These are phyloP conservation scores for Oreocharis arfaki DNA, from an alignment of 2,113 vertebrate species.

Conservation along the genomic window DNA sequence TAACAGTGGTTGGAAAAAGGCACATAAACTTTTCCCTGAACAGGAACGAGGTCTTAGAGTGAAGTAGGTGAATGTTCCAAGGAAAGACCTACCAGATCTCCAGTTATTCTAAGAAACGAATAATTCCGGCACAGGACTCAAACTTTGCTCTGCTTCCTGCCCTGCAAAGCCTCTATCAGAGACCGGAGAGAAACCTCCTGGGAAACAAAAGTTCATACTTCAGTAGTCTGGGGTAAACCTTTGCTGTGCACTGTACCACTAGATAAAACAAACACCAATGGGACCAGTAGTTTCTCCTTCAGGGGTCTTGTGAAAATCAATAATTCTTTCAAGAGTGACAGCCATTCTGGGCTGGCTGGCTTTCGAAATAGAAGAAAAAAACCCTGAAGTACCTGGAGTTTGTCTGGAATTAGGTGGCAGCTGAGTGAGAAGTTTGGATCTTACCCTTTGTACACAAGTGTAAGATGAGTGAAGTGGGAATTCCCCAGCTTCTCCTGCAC, in stretches of 20 bases:
- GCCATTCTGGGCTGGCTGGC: neutral
- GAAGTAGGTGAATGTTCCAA: neutral
- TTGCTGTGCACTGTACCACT: neutral
- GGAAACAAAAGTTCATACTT: neutral
- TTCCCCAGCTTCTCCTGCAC: neutral
- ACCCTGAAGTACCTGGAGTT: neutral
- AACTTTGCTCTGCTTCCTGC: neutral
- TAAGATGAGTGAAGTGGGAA: neutral
- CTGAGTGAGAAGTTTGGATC: conserved; percentile 8
- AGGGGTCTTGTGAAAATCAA: neutral
- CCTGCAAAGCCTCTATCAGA: neutral
- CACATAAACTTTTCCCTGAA: neutral
- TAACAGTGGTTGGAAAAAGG: neutral
- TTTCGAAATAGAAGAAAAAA: neutral
- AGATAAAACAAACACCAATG: neutral
- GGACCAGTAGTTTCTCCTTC: neutral
- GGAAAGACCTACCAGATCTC: neutral
- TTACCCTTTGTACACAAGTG: neutral
- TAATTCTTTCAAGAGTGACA: neutral
- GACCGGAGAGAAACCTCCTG: neutral
- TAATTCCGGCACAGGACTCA: neutral
- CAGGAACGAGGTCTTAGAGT: neutral
- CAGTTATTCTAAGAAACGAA: neutral
- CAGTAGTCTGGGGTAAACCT: neutral
- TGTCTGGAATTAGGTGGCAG: neutral